Percentiles rank a stretch among this genome's conserved stretches.
Conservation (phyloP, 2,113 vertebrate species). For the Miniopterus natalensis region DNA sequence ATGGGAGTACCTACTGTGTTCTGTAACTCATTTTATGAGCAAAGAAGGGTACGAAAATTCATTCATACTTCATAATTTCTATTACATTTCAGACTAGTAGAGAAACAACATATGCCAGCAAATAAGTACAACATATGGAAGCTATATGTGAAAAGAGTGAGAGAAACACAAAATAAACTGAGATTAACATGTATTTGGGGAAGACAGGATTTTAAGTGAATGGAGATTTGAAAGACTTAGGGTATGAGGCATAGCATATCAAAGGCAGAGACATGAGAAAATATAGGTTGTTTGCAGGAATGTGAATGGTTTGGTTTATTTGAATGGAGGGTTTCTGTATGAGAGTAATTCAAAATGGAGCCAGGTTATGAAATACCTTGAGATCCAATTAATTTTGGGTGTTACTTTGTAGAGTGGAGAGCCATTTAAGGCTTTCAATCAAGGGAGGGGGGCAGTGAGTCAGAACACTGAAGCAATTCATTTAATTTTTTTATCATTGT, state of each 20-base stretch:
- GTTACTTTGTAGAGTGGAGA: not conserved
- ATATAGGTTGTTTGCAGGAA: not conserved
- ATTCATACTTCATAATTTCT: not conserved
- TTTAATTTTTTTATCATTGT: not conserved
- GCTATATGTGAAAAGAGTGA: not conserved
- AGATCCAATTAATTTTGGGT: not conserved
- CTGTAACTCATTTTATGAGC: not conserved
- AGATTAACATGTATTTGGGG: not conserved
- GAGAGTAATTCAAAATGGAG: not conserved
- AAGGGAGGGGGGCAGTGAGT: not conserved
- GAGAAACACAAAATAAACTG: not conserved
- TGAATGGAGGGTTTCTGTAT: not conserved
- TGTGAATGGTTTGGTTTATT: not conserved
- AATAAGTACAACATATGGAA: not conserved
- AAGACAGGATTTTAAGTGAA: not conserved
- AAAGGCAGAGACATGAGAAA: not conserved
- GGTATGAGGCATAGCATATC: not conserved
- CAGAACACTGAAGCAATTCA: not conserved
- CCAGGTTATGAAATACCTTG: not conserved
- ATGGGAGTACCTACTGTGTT: not conserved
- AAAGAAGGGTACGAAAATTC: not conserved
- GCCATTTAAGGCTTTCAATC: not conserved
- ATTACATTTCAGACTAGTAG: not conserved
- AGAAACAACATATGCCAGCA: not conserved
- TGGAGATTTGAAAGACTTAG: not conserved